Evolutionary conservation across 2,888 invertebrate species (phyloP).

Genomic region (Fragum sueziense): DNA sequence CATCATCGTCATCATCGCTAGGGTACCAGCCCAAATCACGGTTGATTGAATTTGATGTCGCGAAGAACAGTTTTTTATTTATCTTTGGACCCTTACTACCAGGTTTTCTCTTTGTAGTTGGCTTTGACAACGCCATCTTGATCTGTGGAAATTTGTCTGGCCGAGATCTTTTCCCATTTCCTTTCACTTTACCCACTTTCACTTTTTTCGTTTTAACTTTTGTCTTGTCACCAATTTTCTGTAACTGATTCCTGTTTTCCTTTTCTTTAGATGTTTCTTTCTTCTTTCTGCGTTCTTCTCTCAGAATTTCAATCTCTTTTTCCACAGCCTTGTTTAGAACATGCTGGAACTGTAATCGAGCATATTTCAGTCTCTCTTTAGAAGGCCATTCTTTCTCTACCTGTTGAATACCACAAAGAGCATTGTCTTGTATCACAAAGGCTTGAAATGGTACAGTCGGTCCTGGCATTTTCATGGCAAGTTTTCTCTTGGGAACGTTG

Average conservation of each 20-base stretch:
- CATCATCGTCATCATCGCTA: conserved; percentile 39
- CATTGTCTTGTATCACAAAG: conserved; percentile 34
- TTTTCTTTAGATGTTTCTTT: conserved; percentile 10
- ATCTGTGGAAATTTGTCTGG: conserved; percentile 63
- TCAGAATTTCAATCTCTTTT: conserved; percentile 43
- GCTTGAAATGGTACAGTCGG: conserved; percentile 24
- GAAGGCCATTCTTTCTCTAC: conserved; percentile 57
- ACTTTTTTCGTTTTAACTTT: conserved; percentile 8
- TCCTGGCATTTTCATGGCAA: conserved; percentile 53
- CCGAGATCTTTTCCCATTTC: conserved; percentile 28
- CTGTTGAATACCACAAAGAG: neutral
- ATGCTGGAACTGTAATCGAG: conserved; percentile 64
- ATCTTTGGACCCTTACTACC: neutral
- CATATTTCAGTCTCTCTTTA: conserved; percentile 68
- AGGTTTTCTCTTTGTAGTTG: conserved; percentile 1
- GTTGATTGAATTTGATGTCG: neutral
- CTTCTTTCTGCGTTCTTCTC: conserved; percentile 22
- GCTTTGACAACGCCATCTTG: conserved; percentile 61
- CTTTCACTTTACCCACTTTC: conserved; percentile 24
- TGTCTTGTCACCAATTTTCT: neutral
- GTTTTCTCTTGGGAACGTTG: conserved; percentile 59
- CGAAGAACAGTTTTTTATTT: conserved; percentile 13
- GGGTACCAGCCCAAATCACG: conserved; percentile 54
- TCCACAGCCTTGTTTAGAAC: conserved; percentile 65
- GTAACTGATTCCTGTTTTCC: conserved; percentile 8